A percentile compares a stretch with the other conserved stretches of the same genome.
Conservation (phyloP, 2,113 vertebrate genomes). For the Centropristis striata region DNA sequence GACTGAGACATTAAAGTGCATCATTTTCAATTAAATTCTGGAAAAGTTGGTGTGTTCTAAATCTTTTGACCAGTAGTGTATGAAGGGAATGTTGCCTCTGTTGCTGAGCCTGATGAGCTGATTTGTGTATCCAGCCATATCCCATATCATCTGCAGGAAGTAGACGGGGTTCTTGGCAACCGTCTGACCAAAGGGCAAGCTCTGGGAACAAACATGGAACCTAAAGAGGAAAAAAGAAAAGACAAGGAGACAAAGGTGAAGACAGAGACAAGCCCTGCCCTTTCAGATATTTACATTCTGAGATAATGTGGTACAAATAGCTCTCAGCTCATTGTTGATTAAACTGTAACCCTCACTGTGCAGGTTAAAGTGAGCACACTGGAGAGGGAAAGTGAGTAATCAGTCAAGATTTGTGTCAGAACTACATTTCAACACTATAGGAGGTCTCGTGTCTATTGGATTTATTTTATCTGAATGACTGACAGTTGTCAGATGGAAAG, state of each 20-base stretch:
- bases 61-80: too few species aligned
- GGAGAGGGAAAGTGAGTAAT: background rate
- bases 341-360: background rate
- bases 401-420: too few species aligned
- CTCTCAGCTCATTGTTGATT: slow-evolving; percentile 14
- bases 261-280: background rate
- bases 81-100: slow-evolving; percentile 79
- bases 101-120: slow-evolving; percentile 86
- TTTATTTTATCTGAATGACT: too few species aligned
- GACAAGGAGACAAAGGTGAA: background rate
- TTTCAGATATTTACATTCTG: slow-evolving; percentile 17
- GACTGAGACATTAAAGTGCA: too few species aligned
- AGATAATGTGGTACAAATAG: background rate
- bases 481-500: too few species aligned
- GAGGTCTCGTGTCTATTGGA: too few species aligned
- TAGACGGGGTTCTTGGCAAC: slow-evolving; percentile 88
- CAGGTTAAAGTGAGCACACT: background rate
- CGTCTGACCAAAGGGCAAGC: slow-evolving; percentile 89
- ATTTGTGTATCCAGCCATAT: slow-evolving; percentile 76
- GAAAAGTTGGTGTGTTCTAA: too few species aligned
- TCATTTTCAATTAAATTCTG: too few species aligned
- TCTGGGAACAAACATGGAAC: slow-evolving; percentile 92
- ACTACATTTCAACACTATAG: too few species aligned
- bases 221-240: slow-evolving; percentile 70
- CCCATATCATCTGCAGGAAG: slow-evolving; percentile 89